Percentiles rank a stretch among this genome's conserved stretches.
Evolutionary conservation across 2,797 vertebrate species (phyloP).

Genomic region (Choloepus didactylus): DNA sequence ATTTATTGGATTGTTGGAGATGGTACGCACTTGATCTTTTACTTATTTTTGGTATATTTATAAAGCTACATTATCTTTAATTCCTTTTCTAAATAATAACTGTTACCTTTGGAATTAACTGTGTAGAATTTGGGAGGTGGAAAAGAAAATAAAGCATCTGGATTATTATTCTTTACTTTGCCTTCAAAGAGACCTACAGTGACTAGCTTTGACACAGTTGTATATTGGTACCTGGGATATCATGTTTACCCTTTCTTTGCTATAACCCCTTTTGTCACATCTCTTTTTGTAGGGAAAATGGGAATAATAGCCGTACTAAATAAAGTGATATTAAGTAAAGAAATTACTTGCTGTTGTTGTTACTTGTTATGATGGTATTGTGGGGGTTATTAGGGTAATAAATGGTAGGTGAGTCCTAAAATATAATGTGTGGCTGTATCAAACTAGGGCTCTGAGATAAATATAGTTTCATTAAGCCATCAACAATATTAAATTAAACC

Average conservation of each 20-base stretch:
- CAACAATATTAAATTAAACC: constrained; percentile 41
- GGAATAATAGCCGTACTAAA: background rate
- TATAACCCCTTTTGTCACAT: background rate
- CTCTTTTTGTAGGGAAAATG: background rate
- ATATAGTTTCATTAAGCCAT: background rate
- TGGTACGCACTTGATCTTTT: background rate
- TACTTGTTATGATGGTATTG: background rate
- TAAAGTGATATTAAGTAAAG: background rate
- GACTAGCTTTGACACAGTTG: background rate
- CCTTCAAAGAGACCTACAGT: background rate
- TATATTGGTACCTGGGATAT: background rate
- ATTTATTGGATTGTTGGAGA: background rate
- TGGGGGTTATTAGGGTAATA: background rate
- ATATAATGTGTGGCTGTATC: background rate
- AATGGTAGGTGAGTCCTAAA: background rate
- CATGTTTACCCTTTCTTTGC: background rate
- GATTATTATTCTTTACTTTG: background rate
- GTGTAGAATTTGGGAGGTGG: background rate
- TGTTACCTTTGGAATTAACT: constrained; percentile 27
- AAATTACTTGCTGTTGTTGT: background rate
- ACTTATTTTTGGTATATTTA: background rate
- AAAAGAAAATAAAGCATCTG: background rate
- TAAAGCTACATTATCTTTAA: background rate
- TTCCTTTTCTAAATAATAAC: background rate
- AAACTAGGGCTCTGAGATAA: background rate